Evolutionary conservation across 30 jellyfish, hydroid and myxozoan species (phyloP).

Genomic region (Rhopilema esculentum): DNA sequence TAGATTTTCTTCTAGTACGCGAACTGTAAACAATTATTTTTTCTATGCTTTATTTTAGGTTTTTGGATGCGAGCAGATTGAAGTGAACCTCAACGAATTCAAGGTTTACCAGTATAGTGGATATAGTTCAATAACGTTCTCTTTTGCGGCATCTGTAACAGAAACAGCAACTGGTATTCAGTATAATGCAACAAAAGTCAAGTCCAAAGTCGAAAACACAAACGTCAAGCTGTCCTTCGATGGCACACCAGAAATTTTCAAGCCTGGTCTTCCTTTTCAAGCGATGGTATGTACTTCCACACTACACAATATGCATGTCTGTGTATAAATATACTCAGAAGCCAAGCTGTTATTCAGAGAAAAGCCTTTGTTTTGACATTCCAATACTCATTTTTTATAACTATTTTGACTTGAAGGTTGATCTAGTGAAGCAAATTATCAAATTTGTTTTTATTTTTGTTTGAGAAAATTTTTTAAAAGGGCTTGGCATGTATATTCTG

Average conservation of each 20-base stretch:
- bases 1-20: too few relatives aligned
- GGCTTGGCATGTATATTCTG: too few relatives aligned
- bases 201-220: slow-evolving; percentile 7
- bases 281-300: slow-evolving; percentile 85
- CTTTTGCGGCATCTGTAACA: slow-evolving; percentile 69
- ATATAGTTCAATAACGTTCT: neutral
- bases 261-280: slow-evolving; percentile 92
- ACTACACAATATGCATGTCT: too few relatives aligned
- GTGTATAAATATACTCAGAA: too few relatives aligned
- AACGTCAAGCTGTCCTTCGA: slow-evolving; percentile 66
- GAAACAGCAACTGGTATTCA: slow-evolving; percentile 86
- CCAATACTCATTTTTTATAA: too few relatives aligned
- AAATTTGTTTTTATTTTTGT: too few relatives aligned
- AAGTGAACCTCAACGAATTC: slow-evolving; percentile 39
- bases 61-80: slow-evolving; percentile 57
- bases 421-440: too few relatives aligned
- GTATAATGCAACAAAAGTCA: slow-evolving; percentile 53
- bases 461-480: too few relatives aligned
- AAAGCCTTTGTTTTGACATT: too few relatives aligned
- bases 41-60: slow-evolving; percentile 13
- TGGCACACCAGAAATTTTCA: slow-evolving; percentile 78
- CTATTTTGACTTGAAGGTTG: too few relatives aligned
- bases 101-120: slow-evolving; percentile 32
- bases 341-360: too few relatives aligned
- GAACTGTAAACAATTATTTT: neutral